These are phyloP conservation scores for Masnerella sp. DNA, from an alignment of 2,888 invertebrate genomes.

Conservation along the genomic window DNA sequence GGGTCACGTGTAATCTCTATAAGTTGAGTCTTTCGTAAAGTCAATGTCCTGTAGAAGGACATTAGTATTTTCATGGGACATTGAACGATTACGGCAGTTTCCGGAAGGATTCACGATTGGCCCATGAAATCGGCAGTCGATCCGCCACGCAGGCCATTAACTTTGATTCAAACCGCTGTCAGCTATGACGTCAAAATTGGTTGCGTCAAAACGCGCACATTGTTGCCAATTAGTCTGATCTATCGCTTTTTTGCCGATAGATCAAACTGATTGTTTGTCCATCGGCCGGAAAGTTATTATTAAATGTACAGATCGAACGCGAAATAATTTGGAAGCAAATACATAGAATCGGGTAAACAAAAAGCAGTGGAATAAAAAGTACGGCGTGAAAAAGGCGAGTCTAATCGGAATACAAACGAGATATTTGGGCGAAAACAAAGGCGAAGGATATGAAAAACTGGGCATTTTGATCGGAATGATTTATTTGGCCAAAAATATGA, in stretches of 20 bases:
- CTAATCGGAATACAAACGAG: constrained; percentile 27
- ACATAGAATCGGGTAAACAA: no score
- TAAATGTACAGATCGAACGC: background rate
- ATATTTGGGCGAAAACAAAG: constrained; percentile 11
- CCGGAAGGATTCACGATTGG: constrained; percentile 21
- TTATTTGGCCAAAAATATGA: constrained; percentile 14
- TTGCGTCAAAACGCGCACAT: background rate
- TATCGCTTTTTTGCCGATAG: no score
- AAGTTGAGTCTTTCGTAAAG: constrained; percentile 45
- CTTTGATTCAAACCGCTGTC: background rate
- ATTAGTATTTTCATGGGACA: constrained; percentile 50
- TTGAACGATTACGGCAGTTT: constrained; percentile 41
- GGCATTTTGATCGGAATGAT: background rate
- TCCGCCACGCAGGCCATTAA: constrained; percentile 13
- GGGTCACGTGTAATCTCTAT: constrained; percentile 39
- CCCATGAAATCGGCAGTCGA: background rate
- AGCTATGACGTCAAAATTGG: constrained; percentile 11
- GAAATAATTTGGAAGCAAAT: background rate
- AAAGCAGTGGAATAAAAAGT: background rate
- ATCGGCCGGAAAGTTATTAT: no score
- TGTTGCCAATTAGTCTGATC: constrained; percentile 2
- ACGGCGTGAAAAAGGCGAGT: background rate
- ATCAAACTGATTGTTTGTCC: no score
- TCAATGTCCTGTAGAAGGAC: constrained; percentile 49
- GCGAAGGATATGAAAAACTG: background rate